Evolutionary conservation across 2,888 invertebrate genomes (phyloP).

Genomic region (Argyresthia albistria): DNA sequence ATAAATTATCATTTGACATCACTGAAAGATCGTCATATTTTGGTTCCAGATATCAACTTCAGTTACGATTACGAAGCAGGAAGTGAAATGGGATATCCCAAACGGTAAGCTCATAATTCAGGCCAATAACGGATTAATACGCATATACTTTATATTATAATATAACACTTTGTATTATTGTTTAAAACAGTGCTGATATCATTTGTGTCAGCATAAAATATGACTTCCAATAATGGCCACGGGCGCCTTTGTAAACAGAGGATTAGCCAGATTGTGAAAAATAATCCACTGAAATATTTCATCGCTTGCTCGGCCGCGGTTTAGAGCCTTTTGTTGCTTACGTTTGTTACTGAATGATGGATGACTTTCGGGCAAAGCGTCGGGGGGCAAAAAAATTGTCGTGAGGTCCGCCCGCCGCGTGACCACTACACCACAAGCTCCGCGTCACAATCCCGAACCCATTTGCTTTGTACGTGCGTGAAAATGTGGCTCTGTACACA

Average conservation of each 20-base stretch:
- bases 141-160: no score
- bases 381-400: slow-evolving; percentile 11
- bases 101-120: no score
- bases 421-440: slow-evolving; percentile 28
- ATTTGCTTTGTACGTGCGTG: slow-evolving; percentile 52
- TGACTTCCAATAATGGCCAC: no score
- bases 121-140: no score
- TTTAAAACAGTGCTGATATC: no score
- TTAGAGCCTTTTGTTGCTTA: slow-evolving; percentile 6
- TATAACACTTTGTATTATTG: no score
- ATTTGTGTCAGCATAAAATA: no score
- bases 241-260: not conserved
- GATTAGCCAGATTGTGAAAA: slow-evolving; percentile 1
- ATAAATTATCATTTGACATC: no score
- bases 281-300: slow-evolving; percentile 9
- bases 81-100: no score
- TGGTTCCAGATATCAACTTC: no score
- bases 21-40: no score
- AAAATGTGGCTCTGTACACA: slow-evolving; percentile 34
- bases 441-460: slow-evolving; percentile 33
- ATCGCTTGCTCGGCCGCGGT: slow-evolving; percentile 3
- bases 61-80: no score
- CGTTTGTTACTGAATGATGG: slow-evolving; percentile 26
- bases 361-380: slow-evolving; percentile 26
- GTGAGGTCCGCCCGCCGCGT: slow-evolving; percentile 29